phyloP scores from a whole-genome alignment of 2,797 vertebrate genomes.

The Octomys mimax region DNA sequence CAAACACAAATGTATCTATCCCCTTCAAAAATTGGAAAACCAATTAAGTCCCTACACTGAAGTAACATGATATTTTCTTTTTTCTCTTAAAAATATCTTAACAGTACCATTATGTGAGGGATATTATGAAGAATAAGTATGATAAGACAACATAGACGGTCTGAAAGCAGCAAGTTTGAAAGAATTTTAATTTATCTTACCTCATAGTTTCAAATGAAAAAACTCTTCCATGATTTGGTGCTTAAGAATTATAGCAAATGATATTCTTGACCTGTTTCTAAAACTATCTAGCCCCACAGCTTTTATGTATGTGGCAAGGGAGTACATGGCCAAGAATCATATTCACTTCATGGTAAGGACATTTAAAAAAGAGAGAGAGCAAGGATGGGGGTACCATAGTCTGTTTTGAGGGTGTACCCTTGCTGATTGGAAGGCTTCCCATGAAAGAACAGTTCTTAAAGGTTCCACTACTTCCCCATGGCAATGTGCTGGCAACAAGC shows the following conservation, averaged over 20 bases:
- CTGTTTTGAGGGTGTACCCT: neutral
- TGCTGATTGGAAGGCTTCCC: neutral
- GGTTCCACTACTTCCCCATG: neutral
- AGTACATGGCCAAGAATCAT: neutral
- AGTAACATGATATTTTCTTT: neutral
- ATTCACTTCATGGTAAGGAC: neutral
- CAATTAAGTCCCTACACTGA: neutral
- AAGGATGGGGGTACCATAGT: neutral
- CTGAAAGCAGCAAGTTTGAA: neutral
- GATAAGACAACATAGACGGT: neutral
- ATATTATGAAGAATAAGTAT: slow-evolving; percentile 32
- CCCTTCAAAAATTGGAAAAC: neutral
- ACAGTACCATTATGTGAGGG: neutral
- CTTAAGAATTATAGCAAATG: neutral
- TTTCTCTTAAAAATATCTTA: neutral
- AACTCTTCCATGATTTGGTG: neutral
- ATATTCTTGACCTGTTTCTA: neutral
- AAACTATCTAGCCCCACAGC: neutral
- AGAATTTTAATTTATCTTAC: neutral
- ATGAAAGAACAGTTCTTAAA: neutral
- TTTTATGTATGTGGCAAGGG: neutral
- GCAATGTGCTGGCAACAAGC: neutral
- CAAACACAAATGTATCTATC: neutral
- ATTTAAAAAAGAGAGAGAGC: neutral
- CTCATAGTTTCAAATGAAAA: neutral